A percentile compares a stretch with the other conserved stretches of the same genome.
Conservation (phyloP, 2,113 vertebrate genomes). For the Brachyhypopomus occidentalis region DNA sequence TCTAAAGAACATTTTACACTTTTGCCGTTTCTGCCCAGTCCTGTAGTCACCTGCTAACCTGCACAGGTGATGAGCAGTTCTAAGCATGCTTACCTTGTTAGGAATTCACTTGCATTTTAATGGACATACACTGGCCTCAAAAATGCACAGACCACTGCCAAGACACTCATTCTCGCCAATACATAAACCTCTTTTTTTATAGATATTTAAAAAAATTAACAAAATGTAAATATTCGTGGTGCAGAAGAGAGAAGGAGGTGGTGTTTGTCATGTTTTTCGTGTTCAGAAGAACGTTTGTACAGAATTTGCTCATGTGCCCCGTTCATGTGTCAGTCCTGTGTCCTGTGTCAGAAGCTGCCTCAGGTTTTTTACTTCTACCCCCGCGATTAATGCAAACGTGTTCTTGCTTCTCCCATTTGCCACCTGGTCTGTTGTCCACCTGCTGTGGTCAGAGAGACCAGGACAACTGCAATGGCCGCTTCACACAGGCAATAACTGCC, state of each 20-base stretch:
- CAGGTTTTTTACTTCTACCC: slow-evolving; percentile 3
- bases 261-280: background rate
- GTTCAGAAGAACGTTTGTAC: background rate
- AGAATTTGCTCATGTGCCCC: background rate
- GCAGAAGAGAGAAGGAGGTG: background rate
- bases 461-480: background rate
- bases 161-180: background rate
- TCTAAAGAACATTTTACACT: background rate
- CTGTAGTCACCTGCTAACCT: background rate
- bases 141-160: background rate
- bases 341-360: background rate
- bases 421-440: background rate
- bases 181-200: background rate
- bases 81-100: background rate
- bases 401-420: background rate
- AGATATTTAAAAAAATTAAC: background rate
- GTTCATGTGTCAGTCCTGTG: background rate
- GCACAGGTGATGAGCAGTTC: background rate
- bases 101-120: background rate
- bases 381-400: slow-evolving; percentile 22
- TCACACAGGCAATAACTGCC: background rate
- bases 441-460: background rate
- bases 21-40: background rate
- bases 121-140: background rate
- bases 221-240: background rate